These are phyloP conservation scores for Rhea americana DNA, from an alignment of 2,113 vertebrate genomes.

Conservation along the genomic window DNA sequence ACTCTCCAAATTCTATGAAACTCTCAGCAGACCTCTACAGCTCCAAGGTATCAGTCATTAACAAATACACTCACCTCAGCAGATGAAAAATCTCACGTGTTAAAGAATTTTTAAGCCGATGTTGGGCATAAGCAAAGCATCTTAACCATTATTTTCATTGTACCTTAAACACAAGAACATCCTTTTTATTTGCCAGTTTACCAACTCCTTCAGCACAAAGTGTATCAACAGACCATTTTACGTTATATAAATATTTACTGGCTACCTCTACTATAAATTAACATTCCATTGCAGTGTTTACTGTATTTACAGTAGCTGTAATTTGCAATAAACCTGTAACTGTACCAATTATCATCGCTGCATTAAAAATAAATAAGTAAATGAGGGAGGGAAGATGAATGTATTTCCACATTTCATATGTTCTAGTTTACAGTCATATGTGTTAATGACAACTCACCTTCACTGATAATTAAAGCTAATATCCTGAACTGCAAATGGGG, in stretches of 20 bases:
- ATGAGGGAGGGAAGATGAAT: neutral
- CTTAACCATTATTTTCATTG: neutral
- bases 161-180: neutral
- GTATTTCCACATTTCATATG: neutral
- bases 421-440: neutral
- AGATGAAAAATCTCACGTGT: neutral
- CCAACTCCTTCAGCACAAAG: neutral
- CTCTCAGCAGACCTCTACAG: accelerated
- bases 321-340: neutral
- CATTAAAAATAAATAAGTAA: no score
- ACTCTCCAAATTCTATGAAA: accelerated
- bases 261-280: neutral
- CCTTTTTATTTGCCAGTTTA: neutral
- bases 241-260: neutral
- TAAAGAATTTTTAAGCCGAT: neutral
- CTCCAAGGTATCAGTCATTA: accelerated
- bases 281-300: neutral
- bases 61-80: neutral
- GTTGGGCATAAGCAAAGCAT: neutral
- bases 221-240: neutral
- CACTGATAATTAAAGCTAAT: neutral
- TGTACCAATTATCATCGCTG: neutral
- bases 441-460: neutral
- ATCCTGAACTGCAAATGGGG: neutral
- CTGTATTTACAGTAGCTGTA: neutral